Evolutionary conservation across 1,140 invertebrate species (phyloP).

Genomic region (Papilio glaucus): DNA sequence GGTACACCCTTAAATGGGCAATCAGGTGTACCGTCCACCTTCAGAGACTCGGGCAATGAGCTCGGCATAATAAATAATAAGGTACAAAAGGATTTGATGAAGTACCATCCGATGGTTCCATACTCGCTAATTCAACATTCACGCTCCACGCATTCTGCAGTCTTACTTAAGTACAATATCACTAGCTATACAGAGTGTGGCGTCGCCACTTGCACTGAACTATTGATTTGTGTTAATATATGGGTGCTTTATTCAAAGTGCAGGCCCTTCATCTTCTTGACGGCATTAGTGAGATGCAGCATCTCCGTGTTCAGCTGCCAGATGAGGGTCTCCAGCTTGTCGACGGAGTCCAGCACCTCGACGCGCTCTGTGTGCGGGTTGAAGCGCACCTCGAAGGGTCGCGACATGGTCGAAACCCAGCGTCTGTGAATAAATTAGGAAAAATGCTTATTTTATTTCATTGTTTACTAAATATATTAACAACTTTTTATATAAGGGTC

Average conservation of each 20-base stretch:
- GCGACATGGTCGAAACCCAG: constrained; percentile 93
- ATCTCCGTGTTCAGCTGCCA: constrained; percentile 93
- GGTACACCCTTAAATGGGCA: constrained; percentile 74
- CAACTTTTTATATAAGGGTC: no score
- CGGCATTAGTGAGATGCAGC: constrained; percentile 91
- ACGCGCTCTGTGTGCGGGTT: constrained; percentile 98
- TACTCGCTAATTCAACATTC: constrained; percentile 57
- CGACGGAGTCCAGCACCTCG: constrained; percentile 95
- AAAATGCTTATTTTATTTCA: background rate
- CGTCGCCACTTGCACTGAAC: constrained; percentile 70
- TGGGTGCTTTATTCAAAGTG: constrained; percentile 79
- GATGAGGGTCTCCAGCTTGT: constrained; percentile 91
- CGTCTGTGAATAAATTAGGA: constrained; percentile 81
- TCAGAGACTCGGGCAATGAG: constrained; percentile 76
- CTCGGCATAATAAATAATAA: constrained; percentile 82
- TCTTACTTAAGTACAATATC: constrained; percentile 78
- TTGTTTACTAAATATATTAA: background rate
- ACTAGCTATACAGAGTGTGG: constrained; percentile 79
- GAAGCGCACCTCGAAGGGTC: constrained; percentile 97
- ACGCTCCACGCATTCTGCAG: constrained; percentile 70
- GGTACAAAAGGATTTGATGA: constrained; percentile 78
- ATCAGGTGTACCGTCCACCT: constrained; percentile 66
- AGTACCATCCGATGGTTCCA: constrained; percentile 77
- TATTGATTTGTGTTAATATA: constrained; percentile 51
- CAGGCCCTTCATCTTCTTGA: constrained; percentile 89